phyloP scores from a whole-genome alignment of 2,888 invertebrate species.

The Drosophila mettleri region DNA sequence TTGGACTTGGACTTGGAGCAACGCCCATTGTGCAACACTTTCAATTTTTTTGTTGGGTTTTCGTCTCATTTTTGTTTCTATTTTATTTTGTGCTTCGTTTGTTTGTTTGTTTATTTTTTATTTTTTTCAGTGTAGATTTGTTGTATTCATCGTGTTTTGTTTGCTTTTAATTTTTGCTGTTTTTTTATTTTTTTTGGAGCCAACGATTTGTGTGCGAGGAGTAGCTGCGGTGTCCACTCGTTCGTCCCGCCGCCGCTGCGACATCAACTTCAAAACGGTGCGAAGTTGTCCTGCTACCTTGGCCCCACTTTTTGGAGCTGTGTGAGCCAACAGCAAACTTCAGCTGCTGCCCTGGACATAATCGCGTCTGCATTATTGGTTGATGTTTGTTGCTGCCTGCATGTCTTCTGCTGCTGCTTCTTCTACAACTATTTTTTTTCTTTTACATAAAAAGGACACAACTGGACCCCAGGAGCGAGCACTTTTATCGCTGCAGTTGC shows the following conservation, averaged over 20 bases:
- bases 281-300: conserved; percentile 61
- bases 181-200: too few species aligned
- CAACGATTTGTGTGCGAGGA: conserved; percentile 48
- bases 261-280: conserved; percentile 74
- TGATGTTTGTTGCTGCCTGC: conserved; percentile 81
- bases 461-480: conserved; percentile 26
- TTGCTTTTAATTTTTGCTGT: conserved; percentile 76
- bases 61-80: conserved; percentile 1
- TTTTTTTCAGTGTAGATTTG: conserved; percentile 53
- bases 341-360: conserved; percentile 71
- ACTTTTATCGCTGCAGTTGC: conserved; percentile 46
- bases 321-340: conserved; percentile 24
- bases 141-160: conserved; percentile 71
- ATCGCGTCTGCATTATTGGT: conserved; percentile 85
- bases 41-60: conserved; percentile 56
- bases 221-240: conserved; percentile 29
- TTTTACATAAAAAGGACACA: conserved; percentile 55
- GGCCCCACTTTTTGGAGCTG: conserved; percentile 29
- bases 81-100: too few species aligned
- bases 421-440: neutral
- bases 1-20: conserved; percentile 62
- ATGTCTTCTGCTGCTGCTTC: conserved; percentile 5
- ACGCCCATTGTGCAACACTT: conserved; percentile 80
- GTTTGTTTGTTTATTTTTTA: conserved; percentile 13
- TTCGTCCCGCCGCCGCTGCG: conserved; percentile 31